Conservation (phyloP, 2,113 vertebrate species). For the Sturnira hondurensis region DNA sequence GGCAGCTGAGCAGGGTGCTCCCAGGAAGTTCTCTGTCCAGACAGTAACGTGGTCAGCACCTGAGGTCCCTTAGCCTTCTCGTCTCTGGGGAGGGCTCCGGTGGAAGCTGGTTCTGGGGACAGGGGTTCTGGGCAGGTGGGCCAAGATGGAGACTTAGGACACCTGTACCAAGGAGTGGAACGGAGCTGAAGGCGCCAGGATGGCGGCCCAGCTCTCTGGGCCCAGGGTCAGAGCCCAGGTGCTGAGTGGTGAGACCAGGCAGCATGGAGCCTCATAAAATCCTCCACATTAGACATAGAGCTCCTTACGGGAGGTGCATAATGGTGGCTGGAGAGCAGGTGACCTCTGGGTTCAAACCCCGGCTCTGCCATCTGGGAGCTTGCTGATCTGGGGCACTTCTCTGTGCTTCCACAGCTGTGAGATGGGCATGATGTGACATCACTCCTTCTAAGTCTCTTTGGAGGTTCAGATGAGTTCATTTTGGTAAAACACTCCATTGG, state of each 20-base stretch:
- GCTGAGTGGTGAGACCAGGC: background rate
- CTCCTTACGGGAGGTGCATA: background rate
- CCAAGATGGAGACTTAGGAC: background rate
- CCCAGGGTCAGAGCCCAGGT: background rate
- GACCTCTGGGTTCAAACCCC: background rate
- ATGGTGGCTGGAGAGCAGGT: background rate
- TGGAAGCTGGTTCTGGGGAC: background rate
- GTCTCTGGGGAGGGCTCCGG: background rate
- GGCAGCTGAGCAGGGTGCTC: background rate
- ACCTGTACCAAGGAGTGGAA: background rate
- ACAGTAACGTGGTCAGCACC: background rate
- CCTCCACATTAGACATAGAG: background rate
- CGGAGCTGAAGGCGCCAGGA: background rate
- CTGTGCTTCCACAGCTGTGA: background rate
- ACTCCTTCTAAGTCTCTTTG: background rate
- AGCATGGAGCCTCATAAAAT: background rate
- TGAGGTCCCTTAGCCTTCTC: background rate
- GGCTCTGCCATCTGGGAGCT: background rate
- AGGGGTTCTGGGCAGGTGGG: background rate
- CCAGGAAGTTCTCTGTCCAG: background rate
- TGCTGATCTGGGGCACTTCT: background rate
- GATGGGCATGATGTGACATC: background rate
- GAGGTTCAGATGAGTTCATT: background rate
- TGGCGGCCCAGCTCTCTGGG: background rate
- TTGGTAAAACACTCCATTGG: background rate